Conservation (phyloP, 1,140 invertebrate genomes). For the Whitmania pigra region DNA sequence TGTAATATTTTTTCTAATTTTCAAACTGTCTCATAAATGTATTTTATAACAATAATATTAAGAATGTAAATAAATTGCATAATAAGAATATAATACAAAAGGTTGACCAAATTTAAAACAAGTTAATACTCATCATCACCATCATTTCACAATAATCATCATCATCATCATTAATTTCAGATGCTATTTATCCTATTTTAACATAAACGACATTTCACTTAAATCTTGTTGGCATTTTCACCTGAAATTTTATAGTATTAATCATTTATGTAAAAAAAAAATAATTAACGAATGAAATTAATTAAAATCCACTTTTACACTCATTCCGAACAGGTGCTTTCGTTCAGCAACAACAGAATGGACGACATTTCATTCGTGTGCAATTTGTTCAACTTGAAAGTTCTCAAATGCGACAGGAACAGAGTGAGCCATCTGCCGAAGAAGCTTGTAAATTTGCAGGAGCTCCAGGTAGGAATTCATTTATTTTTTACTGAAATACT, state of each 20-base stretch:
- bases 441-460: constrained; percentile 20
- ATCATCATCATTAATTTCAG: constrained; percentile 7
- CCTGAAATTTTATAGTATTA: too few species aligned
- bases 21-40: too few species aligned
- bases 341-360: constrained; percentile 22
- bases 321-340: constrained; percentile 16
- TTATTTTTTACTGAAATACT: neutral
- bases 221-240: too few species aligned
- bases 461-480: constrained; percentile 2
- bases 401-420: constrained; percentile 23
- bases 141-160: neutral
- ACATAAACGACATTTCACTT: too few species aligned
- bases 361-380: constrained; percentile 23
- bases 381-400: constrained; percentile 10
- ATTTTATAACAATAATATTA: neutral
- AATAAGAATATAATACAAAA: too few species aligned
- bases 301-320: neutral
- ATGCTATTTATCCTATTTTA: too few species aligned
- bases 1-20: too few species aligned
- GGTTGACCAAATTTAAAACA: neutral
- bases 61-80: neutral
- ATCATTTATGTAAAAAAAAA: too few species aligned
- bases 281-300: too few species aligned
- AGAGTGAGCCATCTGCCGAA: constrained; percentile 22
- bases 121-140: neutral